A percentile compares a stretch with the other conserved stretches of the same genome.
Evolutionary conservation across 2,113 vertebrate species (phyloP).

Genomic region (Phoenicopterus ruber): DNA sequence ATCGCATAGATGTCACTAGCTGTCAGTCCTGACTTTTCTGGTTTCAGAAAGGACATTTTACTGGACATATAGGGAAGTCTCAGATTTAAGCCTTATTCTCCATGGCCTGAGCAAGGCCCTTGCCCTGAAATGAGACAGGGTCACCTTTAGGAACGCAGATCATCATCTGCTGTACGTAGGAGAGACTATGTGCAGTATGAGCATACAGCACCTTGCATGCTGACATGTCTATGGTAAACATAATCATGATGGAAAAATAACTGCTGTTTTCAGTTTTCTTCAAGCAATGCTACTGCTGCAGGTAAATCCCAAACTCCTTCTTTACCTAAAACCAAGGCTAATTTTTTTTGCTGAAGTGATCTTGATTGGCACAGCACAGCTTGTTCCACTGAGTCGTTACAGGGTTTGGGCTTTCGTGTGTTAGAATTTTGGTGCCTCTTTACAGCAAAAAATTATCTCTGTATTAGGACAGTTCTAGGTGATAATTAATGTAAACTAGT

Average conservation of each 20-base stretch:
- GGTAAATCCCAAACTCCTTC: background rate
- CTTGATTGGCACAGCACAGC: background rate
- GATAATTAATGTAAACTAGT: background rate
- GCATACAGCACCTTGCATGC: background rate
- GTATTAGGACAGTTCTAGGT: background rate
- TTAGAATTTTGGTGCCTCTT: background rate
- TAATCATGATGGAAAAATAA: background rate
- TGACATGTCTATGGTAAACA: background rate
- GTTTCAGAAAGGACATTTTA: background rate
- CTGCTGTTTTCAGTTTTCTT: background rate
- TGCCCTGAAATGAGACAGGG: background rate
- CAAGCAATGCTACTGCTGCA: background rate
- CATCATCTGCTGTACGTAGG: background rate
- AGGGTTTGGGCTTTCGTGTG: background rate
- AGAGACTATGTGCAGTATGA: background rate
- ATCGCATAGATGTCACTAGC: background rate
- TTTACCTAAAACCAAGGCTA: background rate
- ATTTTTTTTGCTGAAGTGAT: fast-evolving
- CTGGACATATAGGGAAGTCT: background rate
- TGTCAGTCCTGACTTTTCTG: background rate
- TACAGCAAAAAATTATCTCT: background rate
- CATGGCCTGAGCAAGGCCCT: background rate
- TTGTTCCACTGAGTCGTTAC: background rate
- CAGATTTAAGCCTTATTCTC: background rate
- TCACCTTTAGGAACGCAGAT: background rate